Evolutionary conservation across 2,797 vertebrate species (phyloP).

Genomic region (Acrossocheilus wenchowensis): DNA sequence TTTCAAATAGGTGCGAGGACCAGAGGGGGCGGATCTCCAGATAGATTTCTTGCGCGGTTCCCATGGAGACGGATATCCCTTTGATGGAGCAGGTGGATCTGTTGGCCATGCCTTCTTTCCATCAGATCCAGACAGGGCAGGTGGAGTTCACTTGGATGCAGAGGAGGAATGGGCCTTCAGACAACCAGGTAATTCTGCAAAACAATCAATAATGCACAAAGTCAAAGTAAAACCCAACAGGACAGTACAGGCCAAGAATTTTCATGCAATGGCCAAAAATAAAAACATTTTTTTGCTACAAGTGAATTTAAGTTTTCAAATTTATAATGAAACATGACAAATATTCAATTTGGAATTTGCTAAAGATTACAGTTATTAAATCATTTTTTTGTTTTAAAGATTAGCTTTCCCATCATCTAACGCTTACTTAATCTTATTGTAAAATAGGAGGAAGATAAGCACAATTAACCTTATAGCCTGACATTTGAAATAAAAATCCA

Average conservation of each 20-base stretch:
- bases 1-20: constrained; percentile 69
- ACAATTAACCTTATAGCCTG: not conserved
- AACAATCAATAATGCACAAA: constrained; percentile 2
- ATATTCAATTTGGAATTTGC: not conserved
- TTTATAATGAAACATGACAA: not conserved
- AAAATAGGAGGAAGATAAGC: not conserved
- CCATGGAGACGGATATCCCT: constrained; percentile 80
- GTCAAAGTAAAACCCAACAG: not conserved
- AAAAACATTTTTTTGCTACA: not conserved
- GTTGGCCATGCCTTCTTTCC: constrained; percentile 83
- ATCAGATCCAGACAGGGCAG: constrained; percentile 75
- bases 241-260: not conserved
- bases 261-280: not conserved
- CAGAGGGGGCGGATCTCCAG: constrained; percentile 73
- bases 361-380: not conserved
- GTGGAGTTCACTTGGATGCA: constrained; percentile 78
- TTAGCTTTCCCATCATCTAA: not conserved
- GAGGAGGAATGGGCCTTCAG: constrained; percentile 81
- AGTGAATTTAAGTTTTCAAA: not conserved
- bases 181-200: constrained; percentile 69
- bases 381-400: not conserved
- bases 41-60: constrained; percentile 77
- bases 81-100: constrained; percentile 79
- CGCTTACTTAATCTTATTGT: not conserved
- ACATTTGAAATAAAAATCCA: not conserved